phyloP scores from a whole-genome alignment of 1,140 invertebrate genomes.

The Ericerus pela region DNA sequence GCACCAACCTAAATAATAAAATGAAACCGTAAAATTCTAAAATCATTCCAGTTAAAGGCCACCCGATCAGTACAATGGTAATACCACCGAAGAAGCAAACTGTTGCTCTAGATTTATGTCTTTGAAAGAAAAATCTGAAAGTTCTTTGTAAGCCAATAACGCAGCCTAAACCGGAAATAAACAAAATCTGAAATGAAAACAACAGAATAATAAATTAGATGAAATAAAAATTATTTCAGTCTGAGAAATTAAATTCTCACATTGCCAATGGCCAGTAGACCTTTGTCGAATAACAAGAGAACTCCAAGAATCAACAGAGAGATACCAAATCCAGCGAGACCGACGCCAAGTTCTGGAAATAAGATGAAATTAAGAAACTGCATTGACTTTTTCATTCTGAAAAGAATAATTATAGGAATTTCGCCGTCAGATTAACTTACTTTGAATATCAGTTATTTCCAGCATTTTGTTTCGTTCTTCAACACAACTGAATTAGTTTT shows the following conservation, averaged over 20 bases:
- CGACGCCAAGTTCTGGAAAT: conserved; percentile 87
- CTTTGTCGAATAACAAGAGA: conserved; percentile 91
- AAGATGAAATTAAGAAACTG: conserved; percentile 11
- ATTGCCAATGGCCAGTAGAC: conserved; percentile 95
- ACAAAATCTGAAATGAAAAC: conserved; percentile 59
- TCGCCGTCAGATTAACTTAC: conserved; percentile 34
- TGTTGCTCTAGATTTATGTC: conserved; percentile 88
- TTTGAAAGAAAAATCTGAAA: conserved; percentile 95
- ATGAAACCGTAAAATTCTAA: conserved; percentile 84
- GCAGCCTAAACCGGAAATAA: conserved; percentile 85
- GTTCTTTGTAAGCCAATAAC: conserved; percentile 93
- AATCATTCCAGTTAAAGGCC: conserved; percentile 90
- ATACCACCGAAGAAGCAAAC: conserved; percentile 90
- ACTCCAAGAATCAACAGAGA: conserved; percentile 91
- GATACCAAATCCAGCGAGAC: conserved; percentile 88
- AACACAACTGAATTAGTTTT: no score
- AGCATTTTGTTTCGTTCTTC: no score
- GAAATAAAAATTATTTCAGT: background rate
- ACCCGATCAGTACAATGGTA: conserved; percentile 83
- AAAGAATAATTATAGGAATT: background rate
- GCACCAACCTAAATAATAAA: conserved; percentile 64
- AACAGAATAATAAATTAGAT: conserved; percentile 2
- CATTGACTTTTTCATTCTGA: background rate
- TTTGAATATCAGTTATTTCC: conserved; percentile 55
- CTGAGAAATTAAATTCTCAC: no score